Evolutionary conservation across 1,140 invertebrate genomes (phyloP).

Genomic region (Drosophila burlai): DNA sequence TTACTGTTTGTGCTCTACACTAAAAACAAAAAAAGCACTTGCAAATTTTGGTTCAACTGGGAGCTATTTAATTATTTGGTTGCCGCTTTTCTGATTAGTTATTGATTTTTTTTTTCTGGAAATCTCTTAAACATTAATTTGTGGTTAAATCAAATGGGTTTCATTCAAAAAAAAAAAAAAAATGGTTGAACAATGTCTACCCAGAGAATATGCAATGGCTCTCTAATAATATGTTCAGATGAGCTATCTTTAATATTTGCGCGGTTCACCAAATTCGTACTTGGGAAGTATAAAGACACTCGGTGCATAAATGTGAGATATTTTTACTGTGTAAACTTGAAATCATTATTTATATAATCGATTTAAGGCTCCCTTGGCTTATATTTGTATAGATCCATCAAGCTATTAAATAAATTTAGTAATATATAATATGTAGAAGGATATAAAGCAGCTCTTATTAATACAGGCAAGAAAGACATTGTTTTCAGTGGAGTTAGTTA

Average conservation of each 20-base stretch:
- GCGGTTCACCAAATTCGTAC: not conserved
- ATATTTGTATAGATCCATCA: not conserved
- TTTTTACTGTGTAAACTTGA: not conserved
- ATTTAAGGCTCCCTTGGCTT: not conserved
- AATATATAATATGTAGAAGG: too few relatives aligned
- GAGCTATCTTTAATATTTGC: too few relatives aligned
- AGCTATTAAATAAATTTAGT: too few relatives aligned
- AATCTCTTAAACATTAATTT: not conserved
- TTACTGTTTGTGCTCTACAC: constrained; percentile 25
- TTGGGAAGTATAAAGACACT: not conserved
- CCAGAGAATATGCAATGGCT: not conserved
- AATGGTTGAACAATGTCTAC: too few relatives aligned
- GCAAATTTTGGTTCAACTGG: not conserved
- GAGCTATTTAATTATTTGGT: not conserved
- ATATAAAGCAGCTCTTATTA: too few relatives aligned
- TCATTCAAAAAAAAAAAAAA: too few relatives aligned
- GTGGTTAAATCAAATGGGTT: not conserved
- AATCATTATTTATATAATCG: not conserved
- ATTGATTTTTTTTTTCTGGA: not conserved
- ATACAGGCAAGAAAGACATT: not conserved
- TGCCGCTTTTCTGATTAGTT: not conserved
- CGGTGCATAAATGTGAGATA: not conserved
- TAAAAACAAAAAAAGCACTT: not conserved
- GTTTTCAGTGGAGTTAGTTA: constrained; percentile 30
- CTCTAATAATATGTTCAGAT: not conserved